A percentile compares a stretch with the other conserved stretches of the same genome.
phyloP scores from a whole-genome alignment of 2,888 invertebrate genomes.

The Amblyjoppa proteus region DNA sequence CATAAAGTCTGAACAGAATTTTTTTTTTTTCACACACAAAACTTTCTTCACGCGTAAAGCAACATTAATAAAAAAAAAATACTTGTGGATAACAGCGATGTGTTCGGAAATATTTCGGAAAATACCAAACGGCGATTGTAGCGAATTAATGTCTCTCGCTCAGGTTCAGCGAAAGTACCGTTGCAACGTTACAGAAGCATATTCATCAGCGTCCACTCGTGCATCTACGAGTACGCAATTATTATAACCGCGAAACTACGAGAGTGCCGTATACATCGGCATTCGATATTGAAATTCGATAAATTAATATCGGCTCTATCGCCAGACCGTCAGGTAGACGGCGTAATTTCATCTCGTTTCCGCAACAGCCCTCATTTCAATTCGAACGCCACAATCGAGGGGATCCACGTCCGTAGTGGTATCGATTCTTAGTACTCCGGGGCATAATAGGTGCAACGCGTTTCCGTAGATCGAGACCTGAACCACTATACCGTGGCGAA shows the following conservation, averaged over 20 bases:
- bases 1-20: no score
- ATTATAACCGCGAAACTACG: slow-evolving; percentile 6
- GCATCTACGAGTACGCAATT: slow-evolving; percentile 7
- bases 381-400: neutral
- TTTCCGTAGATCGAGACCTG: neutral
- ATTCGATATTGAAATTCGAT: slow-evolving; percentile 40
- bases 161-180: no score
- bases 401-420: neutral
- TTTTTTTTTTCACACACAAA: no score
- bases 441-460: neutral
- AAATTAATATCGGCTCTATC: slow-evolving; percentile 22
- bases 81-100: no score
- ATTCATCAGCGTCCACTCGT: neutral
- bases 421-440: slow-evolving; percentile 5
- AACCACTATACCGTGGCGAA: neutral
- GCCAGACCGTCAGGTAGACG: neutral
- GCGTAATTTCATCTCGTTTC: slow-evolving; percentile 27
- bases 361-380: slow-evolving; percentile 9
- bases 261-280: neutral
- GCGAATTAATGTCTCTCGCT: no score
- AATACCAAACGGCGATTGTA: no score
- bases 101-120: neutral
- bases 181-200: neutral
- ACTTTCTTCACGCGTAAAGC: no score
- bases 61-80: no score